Evolutionary conservation across 1,140 invertebrate species (phyloP).

Genomic region (Drosophila pachea): DNA sequence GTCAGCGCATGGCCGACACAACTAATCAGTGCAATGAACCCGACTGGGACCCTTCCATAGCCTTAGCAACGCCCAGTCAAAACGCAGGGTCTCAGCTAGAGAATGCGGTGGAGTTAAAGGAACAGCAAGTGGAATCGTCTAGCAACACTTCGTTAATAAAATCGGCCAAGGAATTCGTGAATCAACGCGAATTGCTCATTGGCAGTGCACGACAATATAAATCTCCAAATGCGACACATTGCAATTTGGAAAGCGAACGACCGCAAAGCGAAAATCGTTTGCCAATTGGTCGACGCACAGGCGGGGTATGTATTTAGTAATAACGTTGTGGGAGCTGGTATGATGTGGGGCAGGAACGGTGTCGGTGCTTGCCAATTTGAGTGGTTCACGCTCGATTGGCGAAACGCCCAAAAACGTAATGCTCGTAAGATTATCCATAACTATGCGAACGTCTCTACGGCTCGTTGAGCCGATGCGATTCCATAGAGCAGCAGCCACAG

Average conservation of each 20-base stretch:
- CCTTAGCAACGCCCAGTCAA: conserved; percentile 61
- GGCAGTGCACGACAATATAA: conserved; percentile 67
- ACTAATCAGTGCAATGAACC: conserved; percentile 61
- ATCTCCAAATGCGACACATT: conserved; percentile 62
- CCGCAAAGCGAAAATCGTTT: conserved; percentile 69
- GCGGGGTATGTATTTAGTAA: conserved; percentile 26
- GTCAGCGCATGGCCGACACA: conserved; percentile 52
- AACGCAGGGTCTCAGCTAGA: conserved; percentile 13
- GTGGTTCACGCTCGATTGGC: conserved; percentile 60
- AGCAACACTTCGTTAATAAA: conserved; percentile 37
- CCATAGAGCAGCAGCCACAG: conserved; percentile 13
- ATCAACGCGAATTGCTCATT: conserved; percentile 64
- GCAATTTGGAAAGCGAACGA: conserved; percentile 60
- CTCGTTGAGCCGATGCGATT: conserved; percentile 41
- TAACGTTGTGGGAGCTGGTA: background rate
- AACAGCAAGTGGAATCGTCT: conserved; percentile 2
- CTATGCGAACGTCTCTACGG: conserved; percentile 60
- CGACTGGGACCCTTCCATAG: conserved; percentile 27
- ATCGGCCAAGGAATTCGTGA: conserved; percentile 66
- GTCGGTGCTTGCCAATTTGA: conserved; percentile 41
- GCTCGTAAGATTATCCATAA: conserved; percentile 50
- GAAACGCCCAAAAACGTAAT: conserved; percentile 40
- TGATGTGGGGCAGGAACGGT: background rate
- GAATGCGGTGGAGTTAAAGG: conserved; percentile 31
- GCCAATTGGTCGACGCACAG: conserved; percentile 48